Evolutionary conservation across 2,888 invertebrate genomes (phyloP).

Genomic region (Epirrhoe tristata): DNA sequence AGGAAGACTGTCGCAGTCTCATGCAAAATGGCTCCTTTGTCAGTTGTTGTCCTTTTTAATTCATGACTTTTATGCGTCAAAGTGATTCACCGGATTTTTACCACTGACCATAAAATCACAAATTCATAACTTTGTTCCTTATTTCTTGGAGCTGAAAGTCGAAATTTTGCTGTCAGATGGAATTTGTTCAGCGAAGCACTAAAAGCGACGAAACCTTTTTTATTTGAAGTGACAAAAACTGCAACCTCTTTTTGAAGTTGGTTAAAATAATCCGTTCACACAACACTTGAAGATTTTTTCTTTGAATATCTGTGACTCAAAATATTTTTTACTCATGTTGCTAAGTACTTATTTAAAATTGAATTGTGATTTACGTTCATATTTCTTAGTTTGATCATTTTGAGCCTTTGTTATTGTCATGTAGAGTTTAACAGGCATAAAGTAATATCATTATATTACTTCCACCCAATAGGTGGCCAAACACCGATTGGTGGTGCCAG

Average conservation of each 20-base stretch:
- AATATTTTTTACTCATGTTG: too few species aligned
- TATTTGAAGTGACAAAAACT: conserved; percentile 64
- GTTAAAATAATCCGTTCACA: conserved; percentile 44
- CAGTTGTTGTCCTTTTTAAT: conserved; percentile 83
- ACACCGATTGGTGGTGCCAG: too few species aligned
- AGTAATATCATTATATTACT: too few species aligned
- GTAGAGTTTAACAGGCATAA: too few species aligned
- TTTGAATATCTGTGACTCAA: conserved; percentile 1
- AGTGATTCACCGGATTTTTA: conserved; percentile 74
- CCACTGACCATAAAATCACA: conserved; percentile 46
- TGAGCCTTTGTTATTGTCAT: too few species aligned
- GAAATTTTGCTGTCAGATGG: conserved; percentile 15
- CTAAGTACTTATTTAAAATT: too few species aligned
- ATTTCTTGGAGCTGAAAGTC: conserved; percentile 29
- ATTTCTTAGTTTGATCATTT: too few species aligned
- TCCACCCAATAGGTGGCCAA: too few species aligned
- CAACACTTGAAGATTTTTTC: conserved; percentile 43
- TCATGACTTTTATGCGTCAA: conserved; percentile 82
- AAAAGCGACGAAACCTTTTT: conserved; percentile 58
- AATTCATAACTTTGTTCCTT: conserved; percentile 29
- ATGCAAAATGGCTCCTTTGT: conserved; percentile 84
- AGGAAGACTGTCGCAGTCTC: conserved; percentile 79
- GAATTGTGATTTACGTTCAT: too few species aligned
- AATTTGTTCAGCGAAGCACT: conserved; percentile 45
- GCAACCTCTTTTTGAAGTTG: conserved; percentile 37